phyloP scores from a whole-genome alignment of 2,888 invertebrate species.

The Leptopilina myrica region DNA sequence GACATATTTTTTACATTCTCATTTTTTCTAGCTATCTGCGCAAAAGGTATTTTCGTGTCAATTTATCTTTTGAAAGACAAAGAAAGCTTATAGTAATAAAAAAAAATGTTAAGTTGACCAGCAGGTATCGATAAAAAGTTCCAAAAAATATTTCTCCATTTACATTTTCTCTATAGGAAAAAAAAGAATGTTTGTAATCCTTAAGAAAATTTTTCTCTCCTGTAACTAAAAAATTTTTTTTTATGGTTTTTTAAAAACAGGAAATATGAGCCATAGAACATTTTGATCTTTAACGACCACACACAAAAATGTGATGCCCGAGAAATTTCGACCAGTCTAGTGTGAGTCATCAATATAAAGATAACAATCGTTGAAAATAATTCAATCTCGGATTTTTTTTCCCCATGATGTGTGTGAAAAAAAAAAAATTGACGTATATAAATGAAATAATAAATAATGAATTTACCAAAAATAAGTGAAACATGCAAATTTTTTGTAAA shows the following conservation, averaged over 20 bases:
- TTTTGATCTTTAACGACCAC: too few relatives aligned
- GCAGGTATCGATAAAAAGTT: background rate
- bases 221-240: background rate
- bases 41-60: slow-evolving; percentile 5
- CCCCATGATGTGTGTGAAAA: too few relatives aligned
- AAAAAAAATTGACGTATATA: background rate
- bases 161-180: background rate
- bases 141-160: background rate
- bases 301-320: too few relatives aligned
- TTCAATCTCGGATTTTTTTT: too few relatives aligned
- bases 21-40: background rate
- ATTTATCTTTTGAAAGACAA: background rate
- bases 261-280: too few relatives aligned
- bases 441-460: too few relatives aligned
- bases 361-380: too few relatives aligned
- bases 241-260: too few relatives aligned
- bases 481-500: slow-evolving; percentile 7
- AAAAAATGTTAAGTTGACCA: background rate
- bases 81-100: background rate
- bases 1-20: background rate
- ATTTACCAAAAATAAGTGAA: slow-evolving; percentile 2
- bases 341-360: too few relatives aligned
- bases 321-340: too few relatives aligned
- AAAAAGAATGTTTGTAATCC: background rate
- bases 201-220: background rate